Evolutionary conservation across 2,113 vertebrate genomes (phyloP), one percentile per base, ranked within the genome.

Genomic region (Myrmophylax atrothorax): DNA sequence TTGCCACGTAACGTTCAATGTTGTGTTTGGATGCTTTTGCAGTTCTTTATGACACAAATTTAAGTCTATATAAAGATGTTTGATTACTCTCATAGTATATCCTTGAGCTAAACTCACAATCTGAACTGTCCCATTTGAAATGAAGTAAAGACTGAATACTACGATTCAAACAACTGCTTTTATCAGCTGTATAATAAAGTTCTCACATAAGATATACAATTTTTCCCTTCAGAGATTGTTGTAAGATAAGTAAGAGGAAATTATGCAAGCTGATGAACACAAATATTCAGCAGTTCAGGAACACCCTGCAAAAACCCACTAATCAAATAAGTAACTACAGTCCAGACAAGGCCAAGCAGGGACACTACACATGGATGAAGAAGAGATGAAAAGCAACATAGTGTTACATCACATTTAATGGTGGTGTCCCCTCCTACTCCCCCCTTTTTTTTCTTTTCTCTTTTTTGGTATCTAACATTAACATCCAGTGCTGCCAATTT

Each of bases 71-170:
- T 87, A 95, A 96, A 96, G 89, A 67, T 1, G 0, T 90, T 94
- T 92, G 91, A 96, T 94, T 96, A 96, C 81, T 42, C 55, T 94
- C 75, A 90, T 83, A 92, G 83, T 92, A 94, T 87, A 96, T 82
- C 75, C 86, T 89, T 89, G 64, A 79, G 47, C 89, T 92, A 93
- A 94, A 82, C 81, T 90, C 53, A 56, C 77, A 88, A 70, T 89
- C 56, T 86, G 84, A 89, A 88, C 83, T 86, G 72, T 81, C 70
- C 59, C 73, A 78, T 91, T 95, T 91, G 38, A 84, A 90, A 87
- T 47, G 78, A 93, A 72, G 60, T 60, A 50, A 53, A 69, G 74
- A 87, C 42, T 88, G 63, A 86, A 62, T 50, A 58, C 31, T 14
- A 83, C 59, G 53, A 87, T 82, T 91, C 82, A 81, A 94, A 90